These are phyloP conservation scores for Drosophila diplacantha DNA, from an alignment of 2,888 invertebrate genomes.

Conservation along the genomic window DNA sequence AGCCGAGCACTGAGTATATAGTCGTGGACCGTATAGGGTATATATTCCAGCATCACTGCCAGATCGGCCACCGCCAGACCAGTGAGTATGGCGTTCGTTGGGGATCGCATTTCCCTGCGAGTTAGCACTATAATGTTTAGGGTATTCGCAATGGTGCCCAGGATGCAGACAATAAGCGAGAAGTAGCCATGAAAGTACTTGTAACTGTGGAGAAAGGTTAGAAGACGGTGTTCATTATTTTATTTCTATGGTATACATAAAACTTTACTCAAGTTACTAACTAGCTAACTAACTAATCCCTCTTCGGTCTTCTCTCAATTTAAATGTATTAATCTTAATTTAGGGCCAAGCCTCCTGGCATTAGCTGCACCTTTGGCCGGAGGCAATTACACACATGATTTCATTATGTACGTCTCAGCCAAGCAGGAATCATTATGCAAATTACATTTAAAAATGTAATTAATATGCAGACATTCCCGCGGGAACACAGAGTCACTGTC, in stretches of 20 bases:
- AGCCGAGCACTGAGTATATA: conserved; percentile 81
- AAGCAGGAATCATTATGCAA: conserved; percentile 58
- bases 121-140: conserved; percentile 94
- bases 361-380: conserved; percentile 17
- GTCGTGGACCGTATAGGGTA: conserved; percentile 91
- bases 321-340: not conserved
- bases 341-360: not conserved
- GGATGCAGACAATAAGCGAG: conserved; percentile 90
- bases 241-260: no score
- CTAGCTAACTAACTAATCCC: not conserved
- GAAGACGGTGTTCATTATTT: not conserved
- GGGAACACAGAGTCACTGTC: not conserved
- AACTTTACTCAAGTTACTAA: no score
- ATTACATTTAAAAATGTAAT: conserved; percentile 62
- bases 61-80: conserved; percentile 94
- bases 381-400: conserved; percentile 60
- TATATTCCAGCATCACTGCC: conserved; percentile 95
- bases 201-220: conserved; percentile 79
- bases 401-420: conserved; percentile 43
- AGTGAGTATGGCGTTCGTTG: conserved; percentile 94
- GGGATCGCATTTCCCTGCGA: conserved; percentile 92
- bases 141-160: conserved; percentile 94
- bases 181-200: conserved; percentile 89
- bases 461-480: conserved; percentile 52
- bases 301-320: not conserved